These are phyloP conservation scores for Drosophila merina DNA, from an alignment of 2,888 invertebrate species.

Conservation along the genomic window DNA sequence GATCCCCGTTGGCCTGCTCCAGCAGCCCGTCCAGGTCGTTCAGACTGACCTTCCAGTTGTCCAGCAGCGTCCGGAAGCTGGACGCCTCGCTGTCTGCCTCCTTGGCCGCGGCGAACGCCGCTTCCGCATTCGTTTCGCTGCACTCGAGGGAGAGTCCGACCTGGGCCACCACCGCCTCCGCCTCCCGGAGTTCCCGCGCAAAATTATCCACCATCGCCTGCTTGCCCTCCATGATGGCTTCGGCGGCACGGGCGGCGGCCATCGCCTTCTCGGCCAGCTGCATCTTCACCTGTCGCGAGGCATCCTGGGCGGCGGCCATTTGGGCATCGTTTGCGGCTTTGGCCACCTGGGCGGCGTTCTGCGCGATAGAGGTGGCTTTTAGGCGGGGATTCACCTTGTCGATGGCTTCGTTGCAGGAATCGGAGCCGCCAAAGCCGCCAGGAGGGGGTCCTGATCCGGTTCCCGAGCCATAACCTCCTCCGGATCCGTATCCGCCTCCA, in stretches of 20 bases:
- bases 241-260: conserved; percentile 89
- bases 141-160: conserved; percentile 86
- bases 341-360: conserved; percentile 90
- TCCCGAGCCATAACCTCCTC: not conserved
- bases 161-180: conserved; percentile 86
- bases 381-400: not conserved
- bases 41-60: conserved; percentile 85
- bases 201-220: conserved; percentile 88
- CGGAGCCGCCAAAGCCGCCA: not conserved
- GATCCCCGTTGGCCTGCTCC: conserved; percentile 86
- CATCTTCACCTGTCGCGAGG: conserved; percentile 88
- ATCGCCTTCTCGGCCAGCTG: conserved; percentile 89
- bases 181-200: conserved; percentile 88
- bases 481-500: not conserved
- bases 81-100: conserved; percentile 85
- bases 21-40: conserved; percentile 87
- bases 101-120: conserved; percentile 86
- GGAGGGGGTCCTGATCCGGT: too few species aligned
- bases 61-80: conserved; percentile 83
- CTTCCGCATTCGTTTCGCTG: conserved; percentile 86
- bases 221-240: conserved; percentile 88
- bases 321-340: conserved; percentile 89
- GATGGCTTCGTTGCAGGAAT: not conserved
- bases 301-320: conserved; percentile 87
- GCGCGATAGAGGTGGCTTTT: conserved; percentile 87